Evolutionary conservation across 2,113 vertebrate species (phyloP).

Genomic region (Ginglymostoma cirratum): DNA sequence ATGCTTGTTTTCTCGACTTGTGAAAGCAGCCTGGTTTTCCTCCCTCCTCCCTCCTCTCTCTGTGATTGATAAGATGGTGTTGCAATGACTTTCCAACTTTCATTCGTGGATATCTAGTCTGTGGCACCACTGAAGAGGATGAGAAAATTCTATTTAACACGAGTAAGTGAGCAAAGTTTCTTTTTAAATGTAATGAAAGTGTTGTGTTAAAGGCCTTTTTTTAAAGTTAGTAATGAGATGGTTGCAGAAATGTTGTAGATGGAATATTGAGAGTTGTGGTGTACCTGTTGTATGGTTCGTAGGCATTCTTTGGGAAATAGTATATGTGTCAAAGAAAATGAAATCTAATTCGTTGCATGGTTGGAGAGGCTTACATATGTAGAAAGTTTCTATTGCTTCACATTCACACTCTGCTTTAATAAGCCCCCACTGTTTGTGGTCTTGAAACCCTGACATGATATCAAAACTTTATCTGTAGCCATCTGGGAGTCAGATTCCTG

Average conservation of each 20-base stretch:
- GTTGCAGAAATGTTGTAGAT: neutral
- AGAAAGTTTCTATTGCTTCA: neutral
- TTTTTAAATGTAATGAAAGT: neutral
- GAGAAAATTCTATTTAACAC: neutral
- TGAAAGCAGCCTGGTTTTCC: neutral
- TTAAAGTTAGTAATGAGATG: neutral
- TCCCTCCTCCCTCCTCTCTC: neutral
- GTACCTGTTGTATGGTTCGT: neutral
- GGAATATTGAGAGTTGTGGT: neutral
- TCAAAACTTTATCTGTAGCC: neutral
- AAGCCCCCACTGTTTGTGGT: neutral
- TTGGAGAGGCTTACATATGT: neutral
- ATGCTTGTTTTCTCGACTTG: too few species aligned
- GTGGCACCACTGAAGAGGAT: neutral
- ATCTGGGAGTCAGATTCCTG: neutral
- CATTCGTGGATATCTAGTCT: neutral
- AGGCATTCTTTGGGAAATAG: neutral
- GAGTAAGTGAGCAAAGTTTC: conserved; percentile 25
- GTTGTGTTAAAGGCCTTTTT: neutral
- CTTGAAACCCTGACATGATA: neutral
- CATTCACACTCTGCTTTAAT: neutral
- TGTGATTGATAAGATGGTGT: neutral
- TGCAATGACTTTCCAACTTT: neutral
- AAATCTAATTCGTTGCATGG: neutral
- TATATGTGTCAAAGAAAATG: neutral